A percentile compares a stretch with the other conserved stretches of the same genome.
These are phyloP conservation scores for Ceratosolen fusciceps DNA, from an alignment of 1,140 invertebrate species.

Conservation along the genomic window DNA sequence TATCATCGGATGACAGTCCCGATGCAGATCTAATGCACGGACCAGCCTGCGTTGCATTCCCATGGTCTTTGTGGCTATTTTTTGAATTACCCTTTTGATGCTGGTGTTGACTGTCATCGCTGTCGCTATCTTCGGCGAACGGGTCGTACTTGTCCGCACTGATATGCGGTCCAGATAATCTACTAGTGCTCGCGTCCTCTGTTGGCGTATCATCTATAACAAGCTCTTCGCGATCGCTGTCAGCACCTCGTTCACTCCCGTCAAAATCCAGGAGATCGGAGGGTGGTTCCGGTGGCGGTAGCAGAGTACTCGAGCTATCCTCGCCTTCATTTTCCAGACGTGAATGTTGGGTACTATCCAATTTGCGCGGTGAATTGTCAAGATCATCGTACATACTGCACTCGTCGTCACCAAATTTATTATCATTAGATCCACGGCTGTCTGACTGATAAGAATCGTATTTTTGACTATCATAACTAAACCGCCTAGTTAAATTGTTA, in stretches of 20 bases:
- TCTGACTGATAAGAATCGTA: not conserved
- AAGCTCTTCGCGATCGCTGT: slow-evolving; percentile 77
- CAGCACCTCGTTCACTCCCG: slow-evolving; percentile 69
- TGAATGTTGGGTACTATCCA: slow-evolving; percentile 47
- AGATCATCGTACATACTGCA: slow-evolving; percentile 66
- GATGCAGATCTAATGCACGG: slow-evolving; percentile 50
- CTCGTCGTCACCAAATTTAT: slow-evolving; percentile 54
- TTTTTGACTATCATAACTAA: not conserved
- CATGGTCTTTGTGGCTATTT: slow-evolving; percentile 26
- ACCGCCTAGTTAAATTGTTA: not conserved
- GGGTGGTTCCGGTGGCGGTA: slow-evolving; percentile 74
- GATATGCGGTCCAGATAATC: slow-evolving; percentile 49
- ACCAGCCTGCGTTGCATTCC: slow-evolving; percentile 38
- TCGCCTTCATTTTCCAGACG: slow-evolving; percentile 52
- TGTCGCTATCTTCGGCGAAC: slow-evolving; percentile 71
- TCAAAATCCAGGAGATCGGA: slow-evolving; percentile 67
- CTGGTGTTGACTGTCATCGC: slow-evolving; percentile 51
- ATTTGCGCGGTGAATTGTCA: slow-evolving; percentile 56
- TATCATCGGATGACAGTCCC: slow-evolving; percentile 27
- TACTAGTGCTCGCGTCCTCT: slow-evolving; percentile 57
- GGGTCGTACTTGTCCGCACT: slow-evolving; percentile 79
- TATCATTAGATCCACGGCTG: not conserved
- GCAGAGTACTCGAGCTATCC: slow-evolving; percentile 52
- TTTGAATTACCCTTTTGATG: not conserved
- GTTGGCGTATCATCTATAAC: slow-evolving; percentile 77